Conservation (phyloP, 2,113 vertebrate species). For the Nymphicus hollandicus region DNA sequence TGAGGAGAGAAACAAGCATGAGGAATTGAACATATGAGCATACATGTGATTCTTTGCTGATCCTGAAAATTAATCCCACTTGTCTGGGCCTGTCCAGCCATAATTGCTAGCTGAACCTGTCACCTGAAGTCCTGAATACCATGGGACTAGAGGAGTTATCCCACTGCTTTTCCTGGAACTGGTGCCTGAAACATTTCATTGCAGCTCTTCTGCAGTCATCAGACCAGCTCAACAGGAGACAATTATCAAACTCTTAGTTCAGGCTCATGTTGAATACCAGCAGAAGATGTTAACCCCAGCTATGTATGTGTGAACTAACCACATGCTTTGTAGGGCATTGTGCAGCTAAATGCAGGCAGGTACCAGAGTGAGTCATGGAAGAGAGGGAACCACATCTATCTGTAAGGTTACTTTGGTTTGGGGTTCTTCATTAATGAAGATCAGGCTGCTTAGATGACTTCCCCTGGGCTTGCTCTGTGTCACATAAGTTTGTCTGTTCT, state of each 20-base stretch:
- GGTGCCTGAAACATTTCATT: not conserved
- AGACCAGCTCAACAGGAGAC: conserved; percentile 48
- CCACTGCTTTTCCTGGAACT: not conserved
- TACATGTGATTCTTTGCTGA: not conserved
- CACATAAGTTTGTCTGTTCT: not conserved
- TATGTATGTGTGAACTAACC: not conserved
- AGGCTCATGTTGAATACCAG: not conserved
- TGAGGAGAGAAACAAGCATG: not conserved
- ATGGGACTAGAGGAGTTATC: not conserved
- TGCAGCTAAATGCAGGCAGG: not conserved
- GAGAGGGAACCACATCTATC: not conserved
- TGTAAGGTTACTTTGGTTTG: not conserved
- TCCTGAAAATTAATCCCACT: not conserved
- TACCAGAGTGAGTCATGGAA: not conserved
- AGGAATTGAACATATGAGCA: not conserved
- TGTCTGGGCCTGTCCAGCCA: not conserved
- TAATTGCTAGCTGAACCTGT: not conserved
- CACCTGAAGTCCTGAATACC: not conserved
- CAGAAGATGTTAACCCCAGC: not conserved
- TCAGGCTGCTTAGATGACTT: not conserved
- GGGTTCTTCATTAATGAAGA: not conserved
- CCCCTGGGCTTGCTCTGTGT: not conserved
- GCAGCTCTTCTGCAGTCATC: conserved; percentile 3
- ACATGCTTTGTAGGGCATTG: not conserved
- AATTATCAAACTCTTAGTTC: not conserved